A percentile compares a stretch with the other conserved stretches of the same genome.
phyloP scores from a whole-genome alignment of 2,888 invertebrate genomes.

The Rhodophaea formosa region DNA sequence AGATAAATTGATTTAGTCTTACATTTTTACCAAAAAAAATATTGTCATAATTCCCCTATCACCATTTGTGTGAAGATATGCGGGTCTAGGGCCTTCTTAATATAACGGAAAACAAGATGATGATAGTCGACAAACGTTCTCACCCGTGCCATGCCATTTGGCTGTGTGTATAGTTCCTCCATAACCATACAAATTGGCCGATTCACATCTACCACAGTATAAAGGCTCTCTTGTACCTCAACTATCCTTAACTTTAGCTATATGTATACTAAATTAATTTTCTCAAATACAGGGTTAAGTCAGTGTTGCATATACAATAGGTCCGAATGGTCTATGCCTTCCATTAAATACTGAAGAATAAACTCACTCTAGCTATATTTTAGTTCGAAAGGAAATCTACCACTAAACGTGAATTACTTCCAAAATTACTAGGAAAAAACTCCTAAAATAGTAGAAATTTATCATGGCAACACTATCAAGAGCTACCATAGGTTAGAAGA shows the following conservation, averaged over 20 bases:
- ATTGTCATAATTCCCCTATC: too few species aligned
- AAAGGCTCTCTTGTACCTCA: too few species aligned
- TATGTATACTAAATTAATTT: neutral
- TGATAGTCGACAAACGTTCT: too few species aligned
- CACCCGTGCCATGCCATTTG: too few species aligned
- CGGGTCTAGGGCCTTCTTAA: too few species aligned
- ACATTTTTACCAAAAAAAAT: too few species aligned
- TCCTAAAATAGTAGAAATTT: slow-evolving; percentile 33
- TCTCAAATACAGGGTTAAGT: neutral
- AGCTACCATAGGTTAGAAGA: slow-evolving; percentile 52
- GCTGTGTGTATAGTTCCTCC: too few species aligned
- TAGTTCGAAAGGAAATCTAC: slow-evolving; percentile 18
- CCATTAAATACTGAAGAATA: slow-evolving; percentile 2
- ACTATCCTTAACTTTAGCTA: neutral
- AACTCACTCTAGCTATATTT: slow-evolving; percentile 19
- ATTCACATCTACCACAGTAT: too few species aligned
- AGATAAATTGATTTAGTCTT: too few species aligned
- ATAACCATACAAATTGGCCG: too few species aligned
- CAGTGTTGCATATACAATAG: neutral
- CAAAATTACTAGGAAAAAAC: slow-evolving; percentile 24
- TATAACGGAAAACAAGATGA: too few species aligned
- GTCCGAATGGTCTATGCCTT: neutral
- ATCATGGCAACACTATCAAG: slow-evolving; percentile 61
- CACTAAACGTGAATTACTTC: slow-evolving; percentile 7
- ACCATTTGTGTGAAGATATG: too few species aligned